A percentile compares a stretch with the other conserved stretches of the same genome.
phyloP scores from a whole-genome alignment of 2,888 invertebrate species.

The Calliopum simillimum region DNA sequence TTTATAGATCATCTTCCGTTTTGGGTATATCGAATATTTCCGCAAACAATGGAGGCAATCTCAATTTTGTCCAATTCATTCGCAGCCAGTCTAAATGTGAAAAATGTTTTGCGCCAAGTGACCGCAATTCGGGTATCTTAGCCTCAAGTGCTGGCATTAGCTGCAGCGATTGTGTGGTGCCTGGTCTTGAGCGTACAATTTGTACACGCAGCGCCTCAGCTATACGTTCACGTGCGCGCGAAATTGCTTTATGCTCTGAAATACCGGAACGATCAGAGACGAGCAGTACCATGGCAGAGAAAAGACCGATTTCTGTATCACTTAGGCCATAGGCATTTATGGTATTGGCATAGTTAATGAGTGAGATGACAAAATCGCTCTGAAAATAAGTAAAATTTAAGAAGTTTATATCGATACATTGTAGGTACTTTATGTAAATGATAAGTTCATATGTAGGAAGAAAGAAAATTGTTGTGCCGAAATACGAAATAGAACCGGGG shows the following conservation, averaged over 20 bases:
- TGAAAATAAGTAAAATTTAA: constrained; percentile 69
- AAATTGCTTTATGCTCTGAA: constrained; percentile 82
- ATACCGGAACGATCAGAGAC: constrained; percentile 85
- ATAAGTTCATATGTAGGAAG: constrained; percentile 5
- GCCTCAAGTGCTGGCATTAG: constrained; percentile 68
- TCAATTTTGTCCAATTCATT: constrained; percentile 84
- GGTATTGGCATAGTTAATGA: constrained; percentile 84
- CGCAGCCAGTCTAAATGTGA: constrained; percentile 92
- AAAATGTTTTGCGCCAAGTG: constrained; percentile 85
- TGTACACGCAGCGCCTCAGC: constrained; percentile 89
- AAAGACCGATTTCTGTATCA: constrained; percentile 91
- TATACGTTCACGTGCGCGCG: constrained; percentile 83
- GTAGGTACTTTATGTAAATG: too few relatives aligned
- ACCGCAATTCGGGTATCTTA: constrained; percentile 81
- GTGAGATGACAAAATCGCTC: constrained; percentile 84
- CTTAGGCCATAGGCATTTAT: constrained; percentile 81
- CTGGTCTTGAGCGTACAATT: constrained; percentile 69
- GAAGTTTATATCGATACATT: too few relatives aligned
- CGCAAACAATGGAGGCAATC: constrained; percentile 92
- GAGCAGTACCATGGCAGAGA: constrained; percentile 86
- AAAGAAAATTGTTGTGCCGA: constrained; percentile 47
- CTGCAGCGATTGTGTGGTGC: constrained; percentile 67
- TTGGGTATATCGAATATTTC: constrained; percentile 98
- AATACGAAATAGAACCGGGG: constrained; percentile 64
- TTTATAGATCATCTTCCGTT: constrained; percentile 75